These are phyloP conservation scores for Dryadula phaetusa DNA, from an alignment of 2,888 invertebrate species.

Conservation along the genomic window DNA sequence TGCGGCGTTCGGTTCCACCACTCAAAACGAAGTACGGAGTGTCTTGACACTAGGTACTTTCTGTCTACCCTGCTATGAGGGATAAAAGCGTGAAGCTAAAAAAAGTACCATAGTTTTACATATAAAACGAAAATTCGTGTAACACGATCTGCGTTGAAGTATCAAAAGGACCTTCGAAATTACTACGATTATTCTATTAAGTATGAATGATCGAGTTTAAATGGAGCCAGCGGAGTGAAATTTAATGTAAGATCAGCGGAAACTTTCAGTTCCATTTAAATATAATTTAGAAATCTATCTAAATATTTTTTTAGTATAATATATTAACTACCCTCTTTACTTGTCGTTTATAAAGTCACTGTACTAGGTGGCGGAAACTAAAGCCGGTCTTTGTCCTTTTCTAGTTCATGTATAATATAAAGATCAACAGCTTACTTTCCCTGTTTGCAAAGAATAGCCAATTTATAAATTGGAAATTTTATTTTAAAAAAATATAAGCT, in stretches of 20 bases:
- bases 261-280: neutral
- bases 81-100: neutral
- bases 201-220: conserved; percentile 1
- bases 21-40: neutral
- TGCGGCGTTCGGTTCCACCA: too few species aligned
- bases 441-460: too few species aligned
- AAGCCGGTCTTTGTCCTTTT: too few species aligned
- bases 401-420: too few species aligned
- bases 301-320: neutral
- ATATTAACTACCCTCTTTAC: too few species aligned
- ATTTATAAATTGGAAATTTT: too few species aligned
- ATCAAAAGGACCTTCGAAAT: conserved; percentile 9
- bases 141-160: neutral
- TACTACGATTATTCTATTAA: conserved; percentile 3
- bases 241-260: conserved; percentile 11
- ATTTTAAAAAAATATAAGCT: too few species aligned
- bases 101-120: neutral
- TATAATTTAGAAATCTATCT: neutral
- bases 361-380: neutral
- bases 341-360: too few species aligned
- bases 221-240: neutral
- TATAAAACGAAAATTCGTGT: neutral
- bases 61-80: too few species aligned
- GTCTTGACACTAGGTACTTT: neutral
- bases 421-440: too few species aligned